Evolutionary conservation across 2,113 vertebrate species (phyloP), one percentile per base, ranked within the genome.

Genomic region (Taxidea taxus): DNA sequence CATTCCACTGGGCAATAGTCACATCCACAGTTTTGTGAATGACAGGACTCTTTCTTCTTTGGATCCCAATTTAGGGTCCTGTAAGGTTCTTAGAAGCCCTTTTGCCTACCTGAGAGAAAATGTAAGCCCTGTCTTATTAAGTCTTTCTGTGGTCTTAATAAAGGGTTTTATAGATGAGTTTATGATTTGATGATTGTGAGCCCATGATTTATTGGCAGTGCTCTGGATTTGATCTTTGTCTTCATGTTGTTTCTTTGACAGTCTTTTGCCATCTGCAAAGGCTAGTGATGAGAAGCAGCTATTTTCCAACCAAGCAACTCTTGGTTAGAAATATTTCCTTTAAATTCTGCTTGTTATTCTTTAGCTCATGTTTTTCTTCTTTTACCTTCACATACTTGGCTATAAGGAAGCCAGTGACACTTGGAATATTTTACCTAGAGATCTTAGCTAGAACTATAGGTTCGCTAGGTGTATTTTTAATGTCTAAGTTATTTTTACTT

Each of bases 291-390:
- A 95, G 56, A 92, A 95, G 78, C 8, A 42, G 37, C 77, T 95
- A 47, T 62, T 95, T 95, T 92, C 18, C 29, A 90, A 37, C 20
- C 6, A 39, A 87, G 31, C 16, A 82, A 42, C 74, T 89, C 39
- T 14, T 87, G 54, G 47, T 64, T 80, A 74, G 37, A 96, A 51
- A 56, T 93, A 74, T 86, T 94, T 94, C 25, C 39, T 78, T 93
- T 74, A 90, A 56, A 51, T 75, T 94, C 31, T 91, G 25, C 58
- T 87, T 75, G n/a, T 29, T 81, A 51, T 44, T 93, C 78, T 92
- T 90, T 29, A 82, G 29, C 4, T 47, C 6, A 39, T 82, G 14
- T 23, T 96, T 92, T 58, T 84, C 72, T 81, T 66, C 13, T 74
- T 83, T 11, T 47, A 83, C 6, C 14, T 75, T 75, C 23, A 90